phyloP scores from a whole-genome alignment of 2,797 vertebrate species.

The Liasis olivaceus region DNA sequence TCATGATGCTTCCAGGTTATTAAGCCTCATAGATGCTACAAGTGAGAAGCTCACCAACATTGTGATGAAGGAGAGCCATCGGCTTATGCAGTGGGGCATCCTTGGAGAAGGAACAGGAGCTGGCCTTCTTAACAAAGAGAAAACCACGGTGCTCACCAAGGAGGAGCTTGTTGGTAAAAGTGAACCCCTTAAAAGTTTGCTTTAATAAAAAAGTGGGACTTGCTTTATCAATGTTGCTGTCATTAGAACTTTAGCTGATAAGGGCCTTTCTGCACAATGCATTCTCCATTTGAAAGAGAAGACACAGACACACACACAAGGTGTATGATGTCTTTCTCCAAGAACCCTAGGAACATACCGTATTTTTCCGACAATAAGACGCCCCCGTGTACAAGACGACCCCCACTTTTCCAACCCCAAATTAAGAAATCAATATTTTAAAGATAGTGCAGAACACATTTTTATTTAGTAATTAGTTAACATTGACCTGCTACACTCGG shows the following conservation, averaged over 20 bases:
- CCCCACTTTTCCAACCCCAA: too few species aligned
- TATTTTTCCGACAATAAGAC: too few species aligned
- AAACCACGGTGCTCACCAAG: slow-evolving; percentile 73
- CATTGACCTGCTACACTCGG: too few species aligned
- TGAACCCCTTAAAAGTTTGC: neutral
- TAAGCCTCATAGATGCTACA: slow-evolving; percentile 54
- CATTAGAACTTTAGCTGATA: neutral
- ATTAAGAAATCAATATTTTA: too few species aligned
- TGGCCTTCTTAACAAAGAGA: slow-evolving; percentile 77
- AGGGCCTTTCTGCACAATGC: neutral
- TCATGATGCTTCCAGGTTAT: slow-evolving; percentile 46
- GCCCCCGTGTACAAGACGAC: too few species aligned
- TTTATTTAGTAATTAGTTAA: too few species aligned
- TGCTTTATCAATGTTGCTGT: neutral
- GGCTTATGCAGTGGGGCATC: slow-evolving; percentile 81
- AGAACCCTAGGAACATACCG: too few species aligned
- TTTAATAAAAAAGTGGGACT: neutral
- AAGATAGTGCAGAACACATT: too few species aligned
- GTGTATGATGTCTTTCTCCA: neutral
- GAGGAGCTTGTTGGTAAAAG: slow-evolving; percentile 78
- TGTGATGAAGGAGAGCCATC: slow-evolving; percentile 78
- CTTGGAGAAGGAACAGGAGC: slow-evolving; percentile 82
- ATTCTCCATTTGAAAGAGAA: neutral
- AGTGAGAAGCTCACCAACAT: slow-evolving; percentile 75
- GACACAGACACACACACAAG: neutral